Percentiles rank a stretch among this genome's conserved stretches.
phyloP scores from a whole-genome alignment of 2,888 invertebrate species.

The Leuctra nigra region DNA sequence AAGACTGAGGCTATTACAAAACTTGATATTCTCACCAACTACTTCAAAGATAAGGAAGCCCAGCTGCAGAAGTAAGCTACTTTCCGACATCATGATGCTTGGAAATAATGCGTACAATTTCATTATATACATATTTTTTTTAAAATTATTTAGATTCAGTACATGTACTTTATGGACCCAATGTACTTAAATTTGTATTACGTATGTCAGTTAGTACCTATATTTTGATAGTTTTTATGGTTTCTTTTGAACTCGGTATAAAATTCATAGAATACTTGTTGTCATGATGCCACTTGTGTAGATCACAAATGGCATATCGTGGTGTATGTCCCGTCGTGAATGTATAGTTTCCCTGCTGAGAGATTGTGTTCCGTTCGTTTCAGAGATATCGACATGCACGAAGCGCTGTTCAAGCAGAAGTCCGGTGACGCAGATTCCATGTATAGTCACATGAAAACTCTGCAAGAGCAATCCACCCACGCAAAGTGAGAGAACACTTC shows the following conservation, averaged over 20 bases:
- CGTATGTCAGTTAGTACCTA: slow-evolving; percentile 18
- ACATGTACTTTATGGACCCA: too few relatives aligned
- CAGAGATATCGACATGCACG: slow-evolving; percentile 69
- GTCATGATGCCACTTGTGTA: slow-evolving; percentile 18
- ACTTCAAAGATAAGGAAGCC: slow-evolving; percentile 85
- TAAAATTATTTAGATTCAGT: too few relatives aligned
- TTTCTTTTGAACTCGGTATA: not conserved
- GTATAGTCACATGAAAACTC: too few relatives aligned
- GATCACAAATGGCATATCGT: too few relatives aligned
- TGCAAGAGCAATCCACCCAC: slow-evolving; percentile 74
- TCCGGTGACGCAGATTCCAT: slow-evolving; percentile 46
- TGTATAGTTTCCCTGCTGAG: too few relatives aligned
- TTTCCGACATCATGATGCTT: too few relatives aligned
- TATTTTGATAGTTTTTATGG: slow-evolving; percentile 19
- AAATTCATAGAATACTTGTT: slow-evolving; percentile 13
- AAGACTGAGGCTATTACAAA: slow-evolving; percentile 73
- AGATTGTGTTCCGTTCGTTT: too few relatives aligned
- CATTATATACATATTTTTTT: too few relatives aligned
- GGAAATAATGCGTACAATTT: too few relatives aligned
- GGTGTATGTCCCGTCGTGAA: too few relatives aligned
- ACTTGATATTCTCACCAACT: slow-evolving; percentile 77
- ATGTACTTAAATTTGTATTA: too few relatives aligned
- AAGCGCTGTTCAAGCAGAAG: slow-evolving; percentile 62
- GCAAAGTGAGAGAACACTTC: slow-evolving; percentile 54
- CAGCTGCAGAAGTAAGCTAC: slow-evolving; percentile 84